Evolutionary conservation across 2,797 vertebrate species (phyloP).

Genomic region (Myripristis murdjan): DNA sequence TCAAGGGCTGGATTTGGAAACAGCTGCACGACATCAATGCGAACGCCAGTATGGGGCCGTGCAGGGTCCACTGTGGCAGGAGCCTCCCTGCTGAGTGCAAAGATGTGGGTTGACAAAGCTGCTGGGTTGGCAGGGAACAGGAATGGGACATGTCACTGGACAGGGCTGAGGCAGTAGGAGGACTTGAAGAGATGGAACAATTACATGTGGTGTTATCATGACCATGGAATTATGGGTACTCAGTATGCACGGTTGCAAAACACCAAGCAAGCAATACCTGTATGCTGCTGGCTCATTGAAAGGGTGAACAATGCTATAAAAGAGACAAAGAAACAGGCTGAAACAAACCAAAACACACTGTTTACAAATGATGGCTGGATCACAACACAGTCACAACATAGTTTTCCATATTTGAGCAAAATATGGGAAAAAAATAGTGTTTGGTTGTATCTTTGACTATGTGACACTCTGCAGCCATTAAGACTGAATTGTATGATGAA

Average conservation of each 20-base stretch:
- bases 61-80: constrained; percentile 66
- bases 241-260: too few species aligned
- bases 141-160: constrained; percentile 33
- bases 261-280: not conserved
- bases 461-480: too few species aligned
- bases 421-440: too few species aligned
- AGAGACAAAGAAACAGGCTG: not conserved
- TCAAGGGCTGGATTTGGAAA: constrained; percentile 86
- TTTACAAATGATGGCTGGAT: not conserved
- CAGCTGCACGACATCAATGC: constrained; percentile 83
- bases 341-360: too few species aligned
- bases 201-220: not conserved
- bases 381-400: too few species aligned
- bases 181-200: not conserved
- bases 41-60: constrained; percentile 51
- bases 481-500: too few species aligned
- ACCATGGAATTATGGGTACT: not conserved
- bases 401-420: too few species aligned
- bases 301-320: not conserved
- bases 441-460: too few species aligned
- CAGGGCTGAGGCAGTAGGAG: constrained; percentile 1
- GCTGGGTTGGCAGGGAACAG: constrained; percentile 36
- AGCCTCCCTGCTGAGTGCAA: constrained; percentile 77
- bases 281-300: not conserved
- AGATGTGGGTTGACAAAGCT: constrained; percentile 79